Evolutionary conservation across 2,888 invertebrate genomes (phyloP).

Genomic region (Antitype chi): DNA sequence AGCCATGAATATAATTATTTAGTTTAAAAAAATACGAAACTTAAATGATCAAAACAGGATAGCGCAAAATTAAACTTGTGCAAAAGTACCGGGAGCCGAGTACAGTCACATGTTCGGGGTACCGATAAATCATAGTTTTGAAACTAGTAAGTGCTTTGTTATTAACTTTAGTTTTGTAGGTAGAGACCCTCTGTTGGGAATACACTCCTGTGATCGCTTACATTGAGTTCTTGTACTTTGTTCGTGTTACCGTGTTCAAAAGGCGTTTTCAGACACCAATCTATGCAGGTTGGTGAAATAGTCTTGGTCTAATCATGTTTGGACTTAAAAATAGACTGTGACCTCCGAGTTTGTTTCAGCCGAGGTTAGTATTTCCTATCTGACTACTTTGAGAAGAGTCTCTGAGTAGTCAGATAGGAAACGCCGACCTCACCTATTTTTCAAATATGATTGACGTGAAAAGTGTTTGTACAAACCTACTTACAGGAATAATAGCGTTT

Average conservation of each 20-base stretch:
- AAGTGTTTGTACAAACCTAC: too few relatives aligned
- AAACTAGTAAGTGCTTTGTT: conserved; percentile 38
- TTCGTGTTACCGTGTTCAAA: background rate
- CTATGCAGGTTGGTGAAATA: too few relatives aligned
- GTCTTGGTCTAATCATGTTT: too few relatives aligned
- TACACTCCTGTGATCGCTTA: conserved; percentile 16
- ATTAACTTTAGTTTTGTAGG: conserved; percentile 52
- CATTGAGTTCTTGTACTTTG: background rate
- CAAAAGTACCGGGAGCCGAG: background rate
- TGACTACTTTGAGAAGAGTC: too few relatives aligned
- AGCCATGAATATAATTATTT: background rate
- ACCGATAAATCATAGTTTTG: conserved; percentile 52
- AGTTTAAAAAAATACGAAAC: background rate
- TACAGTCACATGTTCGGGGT: conserved; percentile 34
- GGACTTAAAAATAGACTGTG: too few relatives aligned
- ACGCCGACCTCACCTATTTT: too few relatives aligned
- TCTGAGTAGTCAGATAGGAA: too few relatives aligned
- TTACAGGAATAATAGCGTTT: too few relatives aligned
- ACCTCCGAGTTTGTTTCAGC: too few relatives aligned
- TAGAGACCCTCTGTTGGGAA: conserved; percentile 30
- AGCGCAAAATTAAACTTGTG: conserved; percentile 1
- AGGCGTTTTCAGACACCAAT: too few relatives aligned
- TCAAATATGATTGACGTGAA: too few relatives aligned
- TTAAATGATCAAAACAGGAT: background rate
- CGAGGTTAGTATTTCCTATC: too few relatives aligned